Base-by-base conservation (phyloP, 2,888 invertebrate species). In the Spilarctia lutea region DNA sequence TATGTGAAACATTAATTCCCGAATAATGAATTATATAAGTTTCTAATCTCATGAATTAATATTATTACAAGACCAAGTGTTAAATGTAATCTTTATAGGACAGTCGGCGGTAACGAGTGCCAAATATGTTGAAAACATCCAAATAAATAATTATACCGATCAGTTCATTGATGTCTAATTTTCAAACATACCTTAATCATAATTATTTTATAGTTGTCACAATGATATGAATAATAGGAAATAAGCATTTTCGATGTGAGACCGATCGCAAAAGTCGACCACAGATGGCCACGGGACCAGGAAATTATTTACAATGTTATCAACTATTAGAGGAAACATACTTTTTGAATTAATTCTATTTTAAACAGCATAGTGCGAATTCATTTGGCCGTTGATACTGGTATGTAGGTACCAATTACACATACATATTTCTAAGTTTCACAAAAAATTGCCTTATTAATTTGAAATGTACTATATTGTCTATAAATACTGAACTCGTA, bases 81-180 rank as follows among this genome's bases (percentile, higher is more conserved):
- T 7, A 24, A 3, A 20, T 48, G 2, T 56, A n/a, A 11, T 11
- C 1, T 56, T n/a, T 27, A 60, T 4, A 60, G 1, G 27, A 3
- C 60, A 63, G 27, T 63, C 18, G 7, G 27, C 7, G 69, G 52
- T 72, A 78, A 74, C 70, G 68, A 76, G 74, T 71, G 73, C 74
- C 76, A 83, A 74, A 75, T 71, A 75, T 69, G 70, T 75, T 71
- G 56, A 73, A 78, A 77, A 76, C 76, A 82, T 74, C 81, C 74
- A 84, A 86, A 85, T 80, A 85, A 85, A 83, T 81, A 84, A 85
- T 83, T 81, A 84, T 83, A 74, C 73, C 82, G 81, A 81, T 85
- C 80, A 82, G 81, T 84, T 83, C 80, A 74, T 75, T 80, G 82
- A 82, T 71, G 76, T 81, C 68, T 76, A 74, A 81, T 79, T 81